Conservation (phyloP, 2,888 invertebrate species). For the Diloba caeruleocephala region DNA sequence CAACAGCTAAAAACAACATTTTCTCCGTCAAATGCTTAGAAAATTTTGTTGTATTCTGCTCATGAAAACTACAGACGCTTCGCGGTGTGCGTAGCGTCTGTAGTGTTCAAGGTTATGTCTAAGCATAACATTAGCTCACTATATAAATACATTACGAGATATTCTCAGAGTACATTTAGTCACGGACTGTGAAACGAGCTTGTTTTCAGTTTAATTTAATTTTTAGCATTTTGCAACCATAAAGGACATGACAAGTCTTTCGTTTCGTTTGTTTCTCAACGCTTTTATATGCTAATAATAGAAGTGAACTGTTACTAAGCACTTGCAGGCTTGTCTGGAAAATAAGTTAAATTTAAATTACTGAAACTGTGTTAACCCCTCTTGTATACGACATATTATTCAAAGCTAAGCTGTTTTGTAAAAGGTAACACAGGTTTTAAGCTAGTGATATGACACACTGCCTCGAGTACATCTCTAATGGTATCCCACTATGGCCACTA, state of each 20-base stretch:
- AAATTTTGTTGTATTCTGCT: no score
- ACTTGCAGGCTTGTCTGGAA: not conserved
- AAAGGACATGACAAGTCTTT: constrained; percentile 41
- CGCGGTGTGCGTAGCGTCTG: no score
- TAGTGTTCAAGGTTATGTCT: no score
- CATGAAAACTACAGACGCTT: no score
- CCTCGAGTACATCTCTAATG: no score
- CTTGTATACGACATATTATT: no score
- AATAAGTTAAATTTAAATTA: constrained; percentile 2
- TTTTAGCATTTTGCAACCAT: constrained; percentile 28
- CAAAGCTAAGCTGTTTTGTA: no score
- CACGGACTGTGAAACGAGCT: constrained; percentile 6
- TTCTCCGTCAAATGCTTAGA: no score
- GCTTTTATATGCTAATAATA: constrained; percentile 11
- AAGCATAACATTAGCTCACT: constrained; percentile 20
- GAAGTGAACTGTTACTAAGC: constrained; percentile 11
- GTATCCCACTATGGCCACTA: no score
- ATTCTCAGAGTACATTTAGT: constrained; percentile 6
- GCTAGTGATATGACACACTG: no score
- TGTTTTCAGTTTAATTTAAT: constrained; percentile 41
- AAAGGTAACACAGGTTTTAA: no score
- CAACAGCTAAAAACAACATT: no score
- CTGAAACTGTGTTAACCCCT: not conserved
- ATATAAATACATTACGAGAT: constrained; percentile 5
- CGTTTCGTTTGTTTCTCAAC: constrained; percentile 15